Conservation (phyloP, 2,797 vertebrate genomes). For the Sebastes taczanowskii region DNA sequence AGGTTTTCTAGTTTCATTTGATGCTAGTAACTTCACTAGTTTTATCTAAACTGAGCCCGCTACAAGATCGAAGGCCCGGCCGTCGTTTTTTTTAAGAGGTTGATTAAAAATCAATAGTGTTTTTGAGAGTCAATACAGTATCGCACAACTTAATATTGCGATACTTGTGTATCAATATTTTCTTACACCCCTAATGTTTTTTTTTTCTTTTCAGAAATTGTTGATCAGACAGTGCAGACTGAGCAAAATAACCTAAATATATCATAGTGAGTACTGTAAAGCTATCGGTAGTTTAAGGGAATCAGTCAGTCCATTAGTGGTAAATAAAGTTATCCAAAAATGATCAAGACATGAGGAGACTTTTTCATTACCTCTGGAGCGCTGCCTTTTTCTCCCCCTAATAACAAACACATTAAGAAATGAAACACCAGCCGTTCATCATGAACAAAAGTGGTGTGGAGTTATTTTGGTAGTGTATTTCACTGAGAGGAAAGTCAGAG, state of each 20-base stretch:
- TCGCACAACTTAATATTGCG: no score
- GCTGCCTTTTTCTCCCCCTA: background rate
- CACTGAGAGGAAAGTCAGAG: background rate
- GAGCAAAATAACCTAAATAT: background rate
- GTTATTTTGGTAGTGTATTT: background rate
- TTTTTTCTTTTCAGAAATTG: background rate
- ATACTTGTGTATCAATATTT: no score
- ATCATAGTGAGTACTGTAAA: background rate
- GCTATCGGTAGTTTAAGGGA: background rate
- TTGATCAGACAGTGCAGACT: background rate
- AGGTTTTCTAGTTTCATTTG: no score
- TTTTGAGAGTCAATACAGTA: no score
- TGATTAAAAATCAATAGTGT: no score
- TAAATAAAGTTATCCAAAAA: background rate
- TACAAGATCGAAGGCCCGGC: no score
- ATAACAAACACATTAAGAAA: slow-evolving; percentile 20
- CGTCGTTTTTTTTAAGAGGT: no score
- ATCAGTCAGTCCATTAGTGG: background rate
- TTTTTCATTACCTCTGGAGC: background rate
- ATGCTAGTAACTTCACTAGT: no score
- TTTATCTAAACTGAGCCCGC: no score
- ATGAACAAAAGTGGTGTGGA: background rate
- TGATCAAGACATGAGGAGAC: background rate
- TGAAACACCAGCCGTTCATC: background rate
- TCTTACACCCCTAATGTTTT: background rate